A percentile compares a stretch with the other conserved stretches of the same genome.
Conservation (phyloP, 2,888 invertebrate genomes). For the Anaspis maculata region DNA sequence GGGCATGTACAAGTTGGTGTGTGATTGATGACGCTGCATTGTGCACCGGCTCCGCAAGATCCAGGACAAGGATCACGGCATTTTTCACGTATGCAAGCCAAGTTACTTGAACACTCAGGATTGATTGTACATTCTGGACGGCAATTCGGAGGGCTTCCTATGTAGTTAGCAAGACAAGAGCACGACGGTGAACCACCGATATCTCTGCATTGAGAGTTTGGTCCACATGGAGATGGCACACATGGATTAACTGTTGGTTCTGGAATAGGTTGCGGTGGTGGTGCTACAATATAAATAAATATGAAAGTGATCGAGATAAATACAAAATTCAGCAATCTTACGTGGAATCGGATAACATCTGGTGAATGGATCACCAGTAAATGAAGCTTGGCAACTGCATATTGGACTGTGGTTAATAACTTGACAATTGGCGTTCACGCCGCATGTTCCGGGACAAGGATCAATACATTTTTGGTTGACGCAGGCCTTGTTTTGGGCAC, state of each 20-base stretch:
- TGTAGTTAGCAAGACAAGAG: slow-evolving; percentile 61
- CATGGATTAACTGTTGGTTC: slow-evolving; percentile 56
- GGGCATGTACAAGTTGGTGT: slow-evolving; percentile 68
- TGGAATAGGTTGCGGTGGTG: slow-evolving; percentile 18
- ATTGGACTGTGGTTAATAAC: slow-evolving; percentile 48
- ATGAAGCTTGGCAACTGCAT: slow-evolving; percentile 58
- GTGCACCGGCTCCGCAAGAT: slow-evolving; percentile 64
- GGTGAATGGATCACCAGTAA: slow-evolving; percentile 62
- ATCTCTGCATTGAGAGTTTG: slow-evolving; percentile 66
- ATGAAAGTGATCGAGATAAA: not conserved
- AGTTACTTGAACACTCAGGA: slow-evolving; percentile 63
- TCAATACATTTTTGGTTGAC: slow-evolving; percentile 63
- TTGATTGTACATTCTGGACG: slow-evolving; percentile 71
- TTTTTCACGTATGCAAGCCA: slow-evolving; percentile 65
- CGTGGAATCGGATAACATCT: slow-evolving; percentile 47
- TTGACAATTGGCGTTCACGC: slow-evolving; percentile 48
- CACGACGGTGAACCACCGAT: slow-evolving; percentile 63
- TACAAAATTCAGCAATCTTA: slow-evolving; percentile 28
- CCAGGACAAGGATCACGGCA: slow-evolving; percentile 73
- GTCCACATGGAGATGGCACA: slow-evolving; percentile 70
- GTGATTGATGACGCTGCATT: slow-evolving; percentile 68
- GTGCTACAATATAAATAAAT: slow-evolving; percentile 13
- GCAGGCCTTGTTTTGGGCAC: slow-evolving; percentile 62
- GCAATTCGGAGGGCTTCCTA: slow-evolving; percentile 70
- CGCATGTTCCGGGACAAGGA: slow-evolving; percentile 61